Base-by-base conservation (phyloP, 2,888 invertebrate genomes). In the Suillia variegata region DNA sequence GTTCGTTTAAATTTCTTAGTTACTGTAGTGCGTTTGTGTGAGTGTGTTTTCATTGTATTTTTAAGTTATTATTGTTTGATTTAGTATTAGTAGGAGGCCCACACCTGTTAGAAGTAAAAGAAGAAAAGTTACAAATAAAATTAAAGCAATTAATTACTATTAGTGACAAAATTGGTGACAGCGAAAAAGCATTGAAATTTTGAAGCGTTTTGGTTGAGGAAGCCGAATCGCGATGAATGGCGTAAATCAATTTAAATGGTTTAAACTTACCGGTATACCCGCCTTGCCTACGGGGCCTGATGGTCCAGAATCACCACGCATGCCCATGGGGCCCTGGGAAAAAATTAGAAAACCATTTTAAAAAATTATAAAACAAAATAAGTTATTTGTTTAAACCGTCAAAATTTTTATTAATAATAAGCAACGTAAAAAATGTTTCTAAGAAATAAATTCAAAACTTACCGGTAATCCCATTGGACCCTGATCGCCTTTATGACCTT, bases 381-480 rank as follows among this genome's bases (percentile, higher is more conserved):
- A n/a, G n/a, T n/a, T n/a, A n/a, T n/a, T n/a, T n/a, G 26, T 26
- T 26, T 10, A 26, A 10, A 26, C 10, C 26, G 26, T n/a, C n/a
- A n/a, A n/a, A n/a, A 10, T 26, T 26, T 26, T 26, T 6, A 26
- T 2, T 58, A 50, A 61, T 56, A 59, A 45, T 38, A 21, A 58
- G 54, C 24, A 62, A 56, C 54, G 51, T 56, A 49, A 48, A 17
- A 56, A 15, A n/a, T n/a, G n/a, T n/a, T 61, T 26, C 1, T 4
- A 21, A 13, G 15, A 33, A 18, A 1, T 6, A 2, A 55, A 52
- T 54, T 56, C 61, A 61, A 70, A 76, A 90, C 92, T 89, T 87
- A 96, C 96, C 80, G 96, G 96, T 77, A 97, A 85, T 75, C 96
- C 97, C 94, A 96, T 96, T 57, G 96, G 96, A 70, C 97, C 97